A percentile compares a stretch with the other conserved stretches of the same genome.
These are phyloP conservation scores for Hypothenemus hampei DNA, from an alignment of 1,140 invertebrate genomes.

Conservation along the genomic window DNA sequence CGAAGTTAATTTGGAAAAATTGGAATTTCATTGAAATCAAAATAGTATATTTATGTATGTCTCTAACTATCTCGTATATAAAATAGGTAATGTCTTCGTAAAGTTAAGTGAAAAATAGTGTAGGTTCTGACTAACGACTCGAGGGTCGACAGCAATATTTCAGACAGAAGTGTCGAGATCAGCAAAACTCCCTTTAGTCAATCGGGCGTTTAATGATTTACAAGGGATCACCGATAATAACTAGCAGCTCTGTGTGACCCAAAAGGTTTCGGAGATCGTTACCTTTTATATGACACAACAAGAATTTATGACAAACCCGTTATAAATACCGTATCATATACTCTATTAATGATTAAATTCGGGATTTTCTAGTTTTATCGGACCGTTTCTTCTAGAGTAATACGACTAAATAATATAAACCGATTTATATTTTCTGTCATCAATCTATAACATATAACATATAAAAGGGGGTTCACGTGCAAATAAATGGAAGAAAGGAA, in stretches of 20 bases:
- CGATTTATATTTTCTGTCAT: no score
- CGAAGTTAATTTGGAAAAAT: no score
- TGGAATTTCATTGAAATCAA: no score
- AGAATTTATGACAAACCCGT: conserved; percentile 1
- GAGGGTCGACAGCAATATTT: conserved; percentile 14
- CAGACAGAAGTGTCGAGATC: conserved; percentile 14
- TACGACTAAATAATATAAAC: no score
- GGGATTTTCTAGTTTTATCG: no score
- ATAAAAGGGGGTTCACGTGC: conserved; percentile 5
- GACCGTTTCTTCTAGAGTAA: no score
- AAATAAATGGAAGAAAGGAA: conserved; percentile 29
- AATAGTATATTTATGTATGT: no score
- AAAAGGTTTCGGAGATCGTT: conserved; percentile 14
- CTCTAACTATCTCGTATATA: no score
- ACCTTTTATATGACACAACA: conserved; percentile 7
- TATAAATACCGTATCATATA: conserved; percentile 8
- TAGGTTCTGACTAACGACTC: not conserved
- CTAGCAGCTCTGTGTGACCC: conserved; percentile 1
- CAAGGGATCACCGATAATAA: conserved; percentile 6
- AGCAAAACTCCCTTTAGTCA: conserved; percentile 17
- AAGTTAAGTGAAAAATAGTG: no score
- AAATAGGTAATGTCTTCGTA: no score
- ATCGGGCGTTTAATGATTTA: conserved; percentile 20
- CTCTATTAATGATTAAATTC: no score
- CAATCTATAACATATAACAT: conserved; percentile 1